These are phyloP conservation scores for Erythrolamprus reginae DNA, from an alignment of 2,113 vertebrate species.

Conservation along the genomic window DNA sequence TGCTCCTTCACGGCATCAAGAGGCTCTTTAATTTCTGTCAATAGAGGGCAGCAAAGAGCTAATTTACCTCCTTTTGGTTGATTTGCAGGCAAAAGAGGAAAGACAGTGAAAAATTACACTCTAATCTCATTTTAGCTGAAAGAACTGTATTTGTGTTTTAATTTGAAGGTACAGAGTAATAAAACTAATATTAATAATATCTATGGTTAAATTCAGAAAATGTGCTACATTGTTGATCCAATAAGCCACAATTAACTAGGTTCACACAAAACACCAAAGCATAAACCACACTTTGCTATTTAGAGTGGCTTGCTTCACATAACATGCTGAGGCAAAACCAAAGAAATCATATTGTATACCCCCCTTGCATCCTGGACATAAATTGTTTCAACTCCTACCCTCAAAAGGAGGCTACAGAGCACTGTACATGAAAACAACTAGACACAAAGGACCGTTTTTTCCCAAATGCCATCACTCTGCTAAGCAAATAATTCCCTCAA, in stretches of 20 bases:
- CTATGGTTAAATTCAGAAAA: not conserved
- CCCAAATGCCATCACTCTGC: too few relatives aligned
- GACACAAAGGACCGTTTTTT: too few relatives aligned
- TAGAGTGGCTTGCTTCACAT: not conserved
- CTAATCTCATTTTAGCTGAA: not conserved
- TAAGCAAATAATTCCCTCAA: too few relatives aligned
- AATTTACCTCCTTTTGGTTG: not conserved
- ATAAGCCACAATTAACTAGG: not conserved
- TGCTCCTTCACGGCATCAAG: too few relatives aligned
- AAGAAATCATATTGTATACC: not conserved
- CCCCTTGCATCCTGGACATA: too few relatives aligned
- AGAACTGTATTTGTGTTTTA: not conserved
- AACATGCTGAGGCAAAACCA: not conserved
- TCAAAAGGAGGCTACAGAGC: too few relatives aligned
- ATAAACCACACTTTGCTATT: not conserved
- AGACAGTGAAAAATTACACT: not conserved
- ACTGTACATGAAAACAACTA: too few relatives aligned
- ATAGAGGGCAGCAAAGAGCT: not conserved
- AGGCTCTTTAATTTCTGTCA: not conserved
- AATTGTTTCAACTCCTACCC: too few relatives aligned
- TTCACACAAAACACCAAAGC: not conserved
- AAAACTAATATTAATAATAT: not conserved
- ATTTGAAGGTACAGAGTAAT: not conserved
- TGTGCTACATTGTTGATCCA: not conserved
- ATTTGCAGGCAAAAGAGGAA: not conserved